These are phyloP conservation scores for Synergus gifuensis DNA, from an alignment of 2,888 invertebrate genomes.

Conservation along the genomic window DNA sequence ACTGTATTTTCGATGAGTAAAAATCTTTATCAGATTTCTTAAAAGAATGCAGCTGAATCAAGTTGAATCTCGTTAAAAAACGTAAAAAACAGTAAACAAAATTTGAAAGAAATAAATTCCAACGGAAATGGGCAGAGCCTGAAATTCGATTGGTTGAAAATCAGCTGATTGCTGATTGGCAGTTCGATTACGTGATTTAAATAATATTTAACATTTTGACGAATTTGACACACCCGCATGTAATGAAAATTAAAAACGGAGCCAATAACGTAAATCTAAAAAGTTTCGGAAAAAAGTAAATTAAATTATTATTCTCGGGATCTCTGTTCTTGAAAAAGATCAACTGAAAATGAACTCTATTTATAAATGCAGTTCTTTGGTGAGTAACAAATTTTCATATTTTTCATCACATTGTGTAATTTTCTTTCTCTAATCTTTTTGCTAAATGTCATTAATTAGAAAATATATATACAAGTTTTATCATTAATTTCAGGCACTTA, in stretches of 20 bases:
- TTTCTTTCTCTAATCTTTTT: too few species aligned
- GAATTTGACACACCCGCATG: too few species aligned
- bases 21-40: too few species aligned
- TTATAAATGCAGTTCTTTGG: conserved; percentile 10
- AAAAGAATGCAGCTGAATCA: too few species aligned
- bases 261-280: background rate
- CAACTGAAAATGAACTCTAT: conserved; percentile 16
- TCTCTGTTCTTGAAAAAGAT: background rate
- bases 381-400: background rate
- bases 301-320: background rate
- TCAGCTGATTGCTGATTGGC: background rate
- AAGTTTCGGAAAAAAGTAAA: background rate
- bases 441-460: too few species aligned
- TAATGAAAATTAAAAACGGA: too few species aligned
- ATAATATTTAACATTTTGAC: background rate
- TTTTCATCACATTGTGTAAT: background rate
- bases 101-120: too few species aligned
- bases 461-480: too few species aligned
- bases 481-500: too few species aligned
- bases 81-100: too few species aligned
- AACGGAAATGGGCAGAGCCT: background rate
- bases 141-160: background rate
- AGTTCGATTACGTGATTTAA: background rate
- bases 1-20: too few species aligned
- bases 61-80: too few species aligned